Conservation (phyloP, 2,113 vertebrate species). For the Pseudonaja textilis region DNA sequence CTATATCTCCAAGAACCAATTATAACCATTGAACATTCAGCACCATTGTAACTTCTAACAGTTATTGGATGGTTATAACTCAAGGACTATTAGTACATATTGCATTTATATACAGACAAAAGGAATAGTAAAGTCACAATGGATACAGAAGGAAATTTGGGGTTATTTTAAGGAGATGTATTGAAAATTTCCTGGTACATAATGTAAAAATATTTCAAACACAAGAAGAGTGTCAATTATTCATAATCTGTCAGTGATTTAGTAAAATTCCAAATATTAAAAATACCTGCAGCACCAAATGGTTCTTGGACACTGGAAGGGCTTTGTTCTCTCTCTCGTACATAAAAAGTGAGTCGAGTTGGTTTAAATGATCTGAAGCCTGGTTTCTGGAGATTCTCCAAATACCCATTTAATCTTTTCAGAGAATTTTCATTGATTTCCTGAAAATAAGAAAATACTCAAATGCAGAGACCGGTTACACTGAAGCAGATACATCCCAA, state of each 20-base stretch:
- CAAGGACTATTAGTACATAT: background rate
- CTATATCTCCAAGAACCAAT: background rate
- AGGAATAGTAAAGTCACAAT: background rate
- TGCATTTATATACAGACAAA: background rate
- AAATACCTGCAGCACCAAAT: slow-evolving; percentile 73
- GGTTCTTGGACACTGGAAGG: slow-evolving; percentile 66
- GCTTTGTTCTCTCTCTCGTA: slow-evolving; percentile 81
- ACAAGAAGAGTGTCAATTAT: background rate
- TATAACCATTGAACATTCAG: background rate
- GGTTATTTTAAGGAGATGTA: background rate
- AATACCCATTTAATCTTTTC: slow-evolving; percentile 90
- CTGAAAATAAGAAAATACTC: slow-evolving; percentile 63
- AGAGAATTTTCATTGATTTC: slow-evolving; percentile 97
- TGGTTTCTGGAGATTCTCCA: slow-evolving; percentile 90
- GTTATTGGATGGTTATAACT: background rate
- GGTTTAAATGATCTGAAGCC: slow-evolving; percentile 79
- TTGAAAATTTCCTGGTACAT: background rate
- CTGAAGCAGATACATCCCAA: background rate
- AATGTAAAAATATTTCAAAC: background rate
- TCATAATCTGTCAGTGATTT: slow-evolving; percentile 3
- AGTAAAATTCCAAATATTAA: background rate
- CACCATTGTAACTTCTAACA: background rate
- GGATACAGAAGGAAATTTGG: background rate
- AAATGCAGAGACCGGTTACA: background rate
- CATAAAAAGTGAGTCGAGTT: slow-evolving; percentile 88